phyloP scores from a whole-genome alignment of 2,113 vertebrate genomes.

The Otis tarda region DNA sequence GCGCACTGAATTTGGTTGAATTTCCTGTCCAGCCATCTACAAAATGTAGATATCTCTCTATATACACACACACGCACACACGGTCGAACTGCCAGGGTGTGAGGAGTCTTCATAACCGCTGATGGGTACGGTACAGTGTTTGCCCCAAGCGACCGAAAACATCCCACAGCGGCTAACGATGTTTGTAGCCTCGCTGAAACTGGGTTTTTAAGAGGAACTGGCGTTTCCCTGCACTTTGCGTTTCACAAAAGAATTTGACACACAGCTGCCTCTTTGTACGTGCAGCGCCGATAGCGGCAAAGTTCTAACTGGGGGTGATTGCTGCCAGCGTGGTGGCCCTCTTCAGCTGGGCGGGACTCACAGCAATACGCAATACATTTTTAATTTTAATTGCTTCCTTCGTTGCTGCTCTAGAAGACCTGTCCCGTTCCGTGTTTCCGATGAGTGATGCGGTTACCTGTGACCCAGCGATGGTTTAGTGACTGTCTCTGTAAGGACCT shows the following conservation, averaged over 20 bases:
- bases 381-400: neutral
- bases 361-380: fast-evolving
- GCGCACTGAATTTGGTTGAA: neutral
- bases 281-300: neutral
- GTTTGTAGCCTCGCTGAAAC: neutral
- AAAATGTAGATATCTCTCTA: neutral
- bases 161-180: neutral
- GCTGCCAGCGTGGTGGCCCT: fast-evolving
- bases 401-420: neutral
- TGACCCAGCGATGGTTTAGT: neutral
- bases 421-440: fast-evolving
- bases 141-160: fast-evolving
- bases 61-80: too few species aligned
- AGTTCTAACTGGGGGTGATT: neutral
- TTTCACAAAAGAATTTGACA: neutral
- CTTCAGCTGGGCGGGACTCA: neutral
- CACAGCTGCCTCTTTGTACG: fast-evolving
- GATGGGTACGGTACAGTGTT: neutral
- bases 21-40: neutral
- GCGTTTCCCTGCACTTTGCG: neutral
- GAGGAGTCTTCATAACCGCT: neutral
- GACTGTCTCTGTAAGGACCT: neutral
- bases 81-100: fast-evolving
- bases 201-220: neutral
- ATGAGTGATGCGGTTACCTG: neutral